These are phyloP conservation scores for Bergia puertoricense DNA, from an alignment of 92 coral and sea anemone genomes.

Conservation along the genomic window DNA sequence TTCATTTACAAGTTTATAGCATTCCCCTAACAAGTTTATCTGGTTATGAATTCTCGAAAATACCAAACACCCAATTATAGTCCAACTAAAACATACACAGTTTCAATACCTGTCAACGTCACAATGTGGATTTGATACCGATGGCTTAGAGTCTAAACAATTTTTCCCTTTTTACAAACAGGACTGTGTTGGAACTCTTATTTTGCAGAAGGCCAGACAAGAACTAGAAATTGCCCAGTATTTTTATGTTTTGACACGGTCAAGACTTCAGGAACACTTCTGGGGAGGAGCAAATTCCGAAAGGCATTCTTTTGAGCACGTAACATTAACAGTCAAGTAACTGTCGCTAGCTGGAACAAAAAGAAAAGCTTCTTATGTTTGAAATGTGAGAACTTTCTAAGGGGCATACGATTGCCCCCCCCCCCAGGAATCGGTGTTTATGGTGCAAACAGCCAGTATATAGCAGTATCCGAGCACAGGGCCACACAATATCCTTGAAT, in stretches of 20 bases:
- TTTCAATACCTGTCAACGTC: not conserved
- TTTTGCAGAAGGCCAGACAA: slow-evolving; percentile 31
- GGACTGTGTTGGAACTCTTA: slow-evolving; percentile 32
- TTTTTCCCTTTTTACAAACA: not conserved
- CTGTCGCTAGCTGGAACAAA: not conserved
- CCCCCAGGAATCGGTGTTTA: no score
- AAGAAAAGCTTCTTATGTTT: not conserved
- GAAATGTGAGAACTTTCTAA: not conserved
- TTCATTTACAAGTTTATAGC: not conserved
- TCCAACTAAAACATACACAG: not conserved
- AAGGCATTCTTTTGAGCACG: not conserved
- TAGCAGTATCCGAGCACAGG: no score
- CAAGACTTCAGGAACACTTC: not conserved
- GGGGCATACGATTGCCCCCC: no score
- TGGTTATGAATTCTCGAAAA: no score
- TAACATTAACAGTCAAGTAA: no score
- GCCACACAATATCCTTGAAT: no score
- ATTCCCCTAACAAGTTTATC: no score
- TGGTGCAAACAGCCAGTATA: no score
- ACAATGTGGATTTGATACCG: not conserved
- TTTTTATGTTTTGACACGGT: not conserved
- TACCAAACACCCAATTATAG: not conserved
- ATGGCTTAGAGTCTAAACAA: not conserved
- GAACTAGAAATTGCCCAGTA: not conserved
- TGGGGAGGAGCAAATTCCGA: not conserved